Evolutionary conservation across 30 jellyfish, hydroid and myxozoan genomes (phyloP), one percentile per base, ranked within the genome.

Genomic region (Aurelia aurita): DNA sequence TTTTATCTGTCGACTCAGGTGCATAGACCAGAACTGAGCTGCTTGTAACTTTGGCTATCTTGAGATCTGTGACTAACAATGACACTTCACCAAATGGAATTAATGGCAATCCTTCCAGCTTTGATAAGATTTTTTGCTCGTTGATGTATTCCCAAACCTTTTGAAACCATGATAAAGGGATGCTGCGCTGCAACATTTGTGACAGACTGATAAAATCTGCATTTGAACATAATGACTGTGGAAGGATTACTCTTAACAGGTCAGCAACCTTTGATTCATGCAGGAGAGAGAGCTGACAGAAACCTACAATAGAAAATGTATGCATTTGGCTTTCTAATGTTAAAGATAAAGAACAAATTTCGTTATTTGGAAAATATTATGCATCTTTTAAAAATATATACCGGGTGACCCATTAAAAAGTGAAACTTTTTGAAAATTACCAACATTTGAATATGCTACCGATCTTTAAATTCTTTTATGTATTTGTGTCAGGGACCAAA

Each of bases 21-120:
- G 26, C 13, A 20, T 18, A 54, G 55, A 73, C 44, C 4, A 73
- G 11, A 19, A 73, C 4, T 9, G 85, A 73, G 6, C 7, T 51
- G n/a, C 22, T 25, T 20, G 55, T 16, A 13, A 54, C 35, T n/a
- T 44, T 53, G 32, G 55, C 72, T 46, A 29, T 39, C 3, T 39
- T 70, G 82, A 39, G 51, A 39, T 39, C 51, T n/a, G 53, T 46
- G 9, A 5, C 15, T 43, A 46, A 0, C 12, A 27, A 7, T 15
- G 18, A 16, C 8, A 21, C 18, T 45, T 51, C 51, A 18, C 66
- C 65, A 51, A 73, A 19, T 5, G 90, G 93, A 14, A 89, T 71
- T 6, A 89, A 21, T 4, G 93, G 91, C 45, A 89, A 20, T n/a
- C 97, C 97, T 13, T 80, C 83, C 21, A 89, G 47, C 18, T 34